Evolutionary conservation across 2,113 vertebrate genomes (phyloP), one percentile per base, ranked within the genome.

Genomic region (Triplophysa rosa): DNA sequence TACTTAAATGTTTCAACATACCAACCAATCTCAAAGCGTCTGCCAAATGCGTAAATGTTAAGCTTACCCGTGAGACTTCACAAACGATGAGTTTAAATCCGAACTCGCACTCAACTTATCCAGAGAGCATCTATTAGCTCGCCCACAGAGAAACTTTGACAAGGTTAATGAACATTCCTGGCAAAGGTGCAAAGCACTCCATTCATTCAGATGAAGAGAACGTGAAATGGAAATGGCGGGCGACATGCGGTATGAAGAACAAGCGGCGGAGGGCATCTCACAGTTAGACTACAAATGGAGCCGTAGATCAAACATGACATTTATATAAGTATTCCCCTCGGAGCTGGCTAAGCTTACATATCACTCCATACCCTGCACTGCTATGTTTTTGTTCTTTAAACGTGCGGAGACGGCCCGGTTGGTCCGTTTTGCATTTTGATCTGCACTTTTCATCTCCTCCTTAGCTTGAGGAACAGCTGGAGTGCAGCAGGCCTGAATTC

Each of bases 391-490:
- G 45, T 77, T 77, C 61, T 17, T 21, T 61, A 23, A 64, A 61
- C 2, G 11, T 59, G 69, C 26, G 52, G 37, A 63, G 37, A 74
- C 1, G 23, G 49, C 24, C n/a, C 23, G 64, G 42, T 49, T 8
- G 10, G 72, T 4, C 42, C 33, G 29, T 59, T 47, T 40, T 73
- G 16, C 52, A 65, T 49, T 66, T 23, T 40, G 67, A 77, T 68
- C 8, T 63, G 47, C 47, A 5, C 1, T 61, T 62, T 58, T 73
- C 9, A 74, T 14, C 29, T 29, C 80, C 58, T 23, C 61, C 54
- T 80, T 68, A 71, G 64, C 49, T 77, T 72, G 61, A 66, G 29
- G 45, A 77, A 77, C 74, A 77, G 59, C 74, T 66, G 62, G 74
- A 54, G 42, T 8, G 1, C 74, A 65, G 74, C 17, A 65, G 58